Conservation (phyloP, 2,888 invertebrate genomes). For the Peribatodes rhomboidaria region DNA sequence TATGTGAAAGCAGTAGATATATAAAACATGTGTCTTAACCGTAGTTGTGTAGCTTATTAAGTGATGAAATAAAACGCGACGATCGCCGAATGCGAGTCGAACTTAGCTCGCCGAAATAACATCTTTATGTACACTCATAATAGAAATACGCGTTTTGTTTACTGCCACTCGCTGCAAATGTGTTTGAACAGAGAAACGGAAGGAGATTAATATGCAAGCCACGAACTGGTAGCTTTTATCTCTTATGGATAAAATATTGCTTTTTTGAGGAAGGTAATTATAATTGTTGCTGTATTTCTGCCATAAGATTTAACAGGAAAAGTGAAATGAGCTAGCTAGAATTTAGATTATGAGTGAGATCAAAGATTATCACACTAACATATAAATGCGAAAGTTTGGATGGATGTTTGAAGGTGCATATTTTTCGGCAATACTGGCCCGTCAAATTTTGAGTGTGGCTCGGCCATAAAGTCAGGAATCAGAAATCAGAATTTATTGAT, state of each 20-base stretch:
- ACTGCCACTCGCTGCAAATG: constrained; percentile 19
- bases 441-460: too few relatives aligned
- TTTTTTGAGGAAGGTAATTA: not conserved
- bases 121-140: constrained; percentile 18
- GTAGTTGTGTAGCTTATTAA: constrained; percentile 8
- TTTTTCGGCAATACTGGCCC: too few relatives aligned
- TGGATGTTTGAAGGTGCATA: too few relatives aligned
- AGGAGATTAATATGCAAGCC: constrained; percentile 22
- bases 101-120: constrained; percentile 21
- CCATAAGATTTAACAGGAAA: not conserved
- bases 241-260: constrained; percentile 2
- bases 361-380: too few relatives aligned
- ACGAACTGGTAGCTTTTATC: constrained; percentile 14
- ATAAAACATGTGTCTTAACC: not conserved
- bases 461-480: too few relatives aligned
- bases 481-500: too few relatives aligned
- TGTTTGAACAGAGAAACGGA: not conserved
- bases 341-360: not conserved
- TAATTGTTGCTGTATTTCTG: not conserved
- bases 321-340: not conserved
- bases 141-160: constrained; percentile 20
- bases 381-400: too few relatives aligned
- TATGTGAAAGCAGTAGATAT: not conserved
- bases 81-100: constrained; percentile 2
- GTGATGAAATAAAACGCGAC: constrained; percentile 19